A percentile compares a stretch with the other conserved stretches of the same genome.
Evolutionary conservation across 2,888 invertebrate species (phyloP).

Genomic region (Microctonus aethiopoides): DNA sequence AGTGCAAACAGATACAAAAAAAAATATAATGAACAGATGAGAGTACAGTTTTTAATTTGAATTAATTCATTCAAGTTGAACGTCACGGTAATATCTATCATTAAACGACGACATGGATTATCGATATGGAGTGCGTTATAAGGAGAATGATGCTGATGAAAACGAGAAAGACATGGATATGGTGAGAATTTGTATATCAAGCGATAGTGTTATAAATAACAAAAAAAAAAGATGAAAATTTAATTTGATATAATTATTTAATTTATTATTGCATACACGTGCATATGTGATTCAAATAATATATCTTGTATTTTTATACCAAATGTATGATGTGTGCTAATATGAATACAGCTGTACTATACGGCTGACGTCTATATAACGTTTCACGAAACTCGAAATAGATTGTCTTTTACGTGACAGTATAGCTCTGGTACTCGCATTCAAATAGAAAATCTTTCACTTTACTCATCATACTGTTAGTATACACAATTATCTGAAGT

Average conservation of each 20-base stretch:
- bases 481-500: neutral
- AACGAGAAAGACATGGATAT: constrained; percentile 53
- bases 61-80: neutral
- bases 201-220: neutral
- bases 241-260: no score
- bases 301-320: neutral
- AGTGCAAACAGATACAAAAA: neutral
- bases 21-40: neutral
- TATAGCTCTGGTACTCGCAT: neutral
- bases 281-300: neutral
- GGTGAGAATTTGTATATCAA: neutral
- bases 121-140: constrained; percentile 53
- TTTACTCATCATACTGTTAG: neutral
- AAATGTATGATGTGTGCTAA: neutral
- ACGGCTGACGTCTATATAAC: constrained; percentile 10
- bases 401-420: constrained; percentile 9
- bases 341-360: neutral
- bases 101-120: constrained; percentile 41
- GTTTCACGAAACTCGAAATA: constrained; percentile 12
- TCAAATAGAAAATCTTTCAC: neutral
- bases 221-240: no score
- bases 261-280: no score
- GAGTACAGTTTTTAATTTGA: neutral
- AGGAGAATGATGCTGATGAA: constrained; percentile 58
- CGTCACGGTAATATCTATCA: neutral